Evolutionary conservation across 2,797 vertebrate genomes (phyloP).

Genomic region (Bradypus variegatus): DNA sequence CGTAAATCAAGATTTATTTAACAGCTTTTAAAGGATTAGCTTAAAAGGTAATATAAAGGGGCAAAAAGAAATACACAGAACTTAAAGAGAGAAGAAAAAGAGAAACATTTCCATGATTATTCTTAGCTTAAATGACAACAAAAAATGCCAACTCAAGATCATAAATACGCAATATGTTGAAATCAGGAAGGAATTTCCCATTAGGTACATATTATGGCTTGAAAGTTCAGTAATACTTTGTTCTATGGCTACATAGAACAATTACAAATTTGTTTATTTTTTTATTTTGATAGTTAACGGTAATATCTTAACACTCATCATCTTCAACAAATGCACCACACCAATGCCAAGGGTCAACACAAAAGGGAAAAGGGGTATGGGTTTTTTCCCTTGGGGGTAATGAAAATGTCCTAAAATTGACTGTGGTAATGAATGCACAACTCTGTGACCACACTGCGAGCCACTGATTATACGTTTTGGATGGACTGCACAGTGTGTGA

Average conservation of each 20-base stretch:
- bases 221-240: constrained; percentile 16
- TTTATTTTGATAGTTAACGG: no score
- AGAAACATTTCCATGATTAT: not conserved
- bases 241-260: constrained; percentile 7
- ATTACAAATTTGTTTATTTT: not conserved
- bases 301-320: no score
- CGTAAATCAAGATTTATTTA: constrained; percentile 8
- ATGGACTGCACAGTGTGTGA: no score
- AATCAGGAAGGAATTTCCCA: constrained; percentile 15
- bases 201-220: not conserved
- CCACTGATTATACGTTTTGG: no score
- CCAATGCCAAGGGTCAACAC: no score
- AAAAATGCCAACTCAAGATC: not conserved
- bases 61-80: not conserved
- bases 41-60: constrained; percentile 6
- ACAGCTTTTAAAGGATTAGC: not conserved
- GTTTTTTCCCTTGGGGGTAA: no score
- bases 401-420: no score
- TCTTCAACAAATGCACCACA: no score
- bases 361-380: no score
- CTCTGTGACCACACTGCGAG: no score
- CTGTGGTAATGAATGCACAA: no score
- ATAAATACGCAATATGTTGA: not conserved
- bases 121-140: constrained; percentile 21
- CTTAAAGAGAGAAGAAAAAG: constrained; percentile 22